Base-by-base conservation (phyloP, 1,140 invertebrate species). In the Aphelinus certus region DNA sequence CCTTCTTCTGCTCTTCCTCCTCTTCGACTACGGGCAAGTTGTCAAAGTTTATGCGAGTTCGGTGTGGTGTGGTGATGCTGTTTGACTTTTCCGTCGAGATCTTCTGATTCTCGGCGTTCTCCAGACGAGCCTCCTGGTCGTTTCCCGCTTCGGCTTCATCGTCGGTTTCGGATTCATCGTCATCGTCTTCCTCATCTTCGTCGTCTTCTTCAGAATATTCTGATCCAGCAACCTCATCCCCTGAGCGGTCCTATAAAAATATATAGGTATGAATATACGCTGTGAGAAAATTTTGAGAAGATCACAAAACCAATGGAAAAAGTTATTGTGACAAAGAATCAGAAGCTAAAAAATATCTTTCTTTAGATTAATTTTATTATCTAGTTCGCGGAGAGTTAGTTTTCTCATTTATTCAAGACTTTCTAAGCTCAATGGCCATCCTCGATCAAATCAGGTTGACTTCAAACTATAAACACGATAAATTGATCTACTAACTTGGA, bases 21-120 rank as follows among this genome's bases (percentile, higher is more conserved):
- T 94, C 93, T 1, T 92, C 91, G 1, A 95, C 93, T 1, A 94
- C 91, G 47, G 92, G 93, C 43, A 94, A 88, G 83, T 93, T 92
- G 81, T 95, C 93, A 80, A 93, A 94, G 77, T 93, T 91, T 69
- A 91, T 89, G 62, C 88, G 86, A 43, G 90, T 79, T 43, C 88
- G 81, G 62, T 80, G 84, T 77, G 81, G 72, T 9, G n/a, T 47
- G 3, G 9, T 6, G 43, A 77, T 79, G 65, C 62, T 81, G 66
- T 71, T 79, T 77, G 82, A 79, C 47, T 85, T 84, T 65, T 88
- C 84, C 1, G 80, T 76, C 2, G 86, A 84, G 42, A 84, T 79
- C 76, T 86, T 85, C 51, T 84, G 81, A 67, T 87, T 86, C 55
- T 87, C 85, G 7, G 82, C 83, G 70, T 84, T 85, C 5, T 88